Conservation (phyloP, 2,113 vertebrate species). For the Erythrolamprus reginae region DNA sequence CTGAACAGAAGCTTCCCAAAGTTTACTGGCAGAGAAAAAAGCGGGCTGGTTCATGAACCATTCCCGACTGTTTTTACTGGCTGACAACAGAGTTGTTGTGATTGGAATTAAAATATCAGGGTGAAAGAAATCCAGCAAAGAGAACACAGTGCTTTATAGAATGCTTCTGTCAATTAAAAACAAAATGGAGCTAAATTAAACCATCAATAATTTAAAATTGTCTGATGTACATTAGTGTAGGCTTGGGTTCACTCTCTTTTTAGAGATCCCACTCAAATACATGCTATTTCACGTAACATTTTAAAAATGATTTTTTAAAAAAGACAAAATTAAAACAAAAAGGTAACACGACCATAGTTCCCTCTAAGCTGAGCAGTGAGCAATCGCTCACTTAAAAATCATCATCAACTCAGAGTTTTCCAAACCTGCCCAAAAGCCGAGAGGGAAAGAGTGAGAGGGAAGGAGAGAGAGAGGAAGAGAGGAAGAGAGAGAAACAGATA, state of each 20-base stretch:
- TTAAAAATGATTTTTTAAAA: neutral
- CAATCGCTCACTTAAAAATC: no score
- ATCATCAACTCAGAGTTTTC: no score
- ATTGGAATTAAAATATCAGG: constrained; percentile 34
- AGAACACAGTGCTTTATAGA: neutral
- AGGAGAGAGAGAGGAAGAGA: no score
- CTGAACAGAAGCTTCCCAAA: constrained; percentile 37
- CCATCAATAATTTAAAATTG: neutral
- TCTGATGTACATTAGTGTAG: neutral
- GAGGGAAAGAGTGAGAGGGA: no score
- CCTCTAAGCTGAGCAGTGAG: no score
- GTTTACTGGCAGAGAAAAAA: constrained; percentile 34
- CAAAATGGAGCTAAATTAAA: neutral
- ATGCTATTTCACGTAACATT: neutral
- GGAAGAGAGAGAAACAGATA: no score
- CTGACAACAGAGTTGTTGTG: constrained; percentile 11
- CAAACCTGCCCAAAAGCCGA: no score
- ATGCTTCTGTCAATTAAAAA: neutral
- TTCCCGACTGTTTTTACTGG: constrained; percentile 35
- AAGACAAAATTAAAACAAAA: neutral
- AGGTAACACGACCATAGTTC: neutral
- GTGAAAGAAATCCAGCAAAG: neutral
- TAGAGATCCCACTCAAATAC: neutral
- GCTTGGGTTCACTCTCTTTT: neutral
- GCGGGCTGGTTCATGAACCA: neutral